Percentiles rank a stretch among this genome's conserved stretches.
Conservation (phyloP, 1,140 invertebrate species). For the Oscheius sp. region DNA sequence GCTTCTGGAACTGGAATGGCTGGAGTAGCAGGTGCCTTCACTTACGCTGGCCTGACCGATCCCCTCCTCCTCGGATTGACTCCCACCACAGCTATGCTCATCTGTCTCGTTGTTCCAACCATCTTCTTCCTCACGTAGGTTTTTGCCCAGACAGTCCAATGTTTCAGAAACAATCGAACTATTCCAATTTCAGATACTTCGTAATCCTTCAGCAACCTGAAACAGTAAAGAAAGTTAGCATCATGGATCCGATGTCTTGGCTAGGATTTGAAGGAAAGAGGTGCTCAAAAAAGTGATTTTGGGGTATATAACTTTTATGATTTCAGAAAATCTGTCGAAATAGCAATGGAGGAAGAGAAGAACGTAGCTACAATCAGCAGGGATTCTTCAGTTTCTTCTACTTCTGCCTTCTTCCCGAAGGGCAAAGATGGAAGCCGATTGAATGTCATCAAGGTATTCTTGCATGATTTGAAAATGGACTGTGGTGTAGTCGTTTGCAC, state of each 20-base stretch:
- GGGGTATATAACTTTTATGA: not conserved
- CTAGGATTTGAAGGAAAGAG: not conserved
- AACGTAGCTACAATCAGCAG: not conserved
- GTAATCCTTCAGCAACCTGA: not conserved
- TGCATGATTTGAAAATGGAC: no score
- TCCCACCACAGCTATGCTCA: conserved; percentile 39
- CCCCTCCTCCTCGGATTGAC: conserved; percentile 35
- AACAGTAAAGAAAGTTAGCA: conserved; percentile 9
- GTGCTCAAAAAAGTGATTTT: no score
- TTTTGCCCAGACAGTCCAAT: not conserved
- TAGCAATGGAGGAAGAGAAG: not conserved
- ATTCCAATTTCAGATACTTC: not conserved
- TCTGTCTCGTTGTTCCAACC: conserved; percentile 48
- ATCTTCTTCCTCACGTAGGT: conserved; percentile 48
- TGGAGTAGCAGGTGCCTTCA: conserved; percentile 52
- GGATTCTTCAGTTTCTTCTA: no score
- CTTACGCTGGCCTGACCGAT: conserved; percentile 54
- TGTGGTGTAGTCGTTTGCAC: no score
- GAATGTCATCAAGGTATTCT: not conserved
- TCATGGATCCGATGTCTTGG: conserved; percentile 9
- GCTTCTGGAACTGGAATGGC: conserved; percentile 59
- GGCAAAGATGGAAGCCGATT: not conserved
- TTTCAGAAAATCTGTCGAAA: not conserved
- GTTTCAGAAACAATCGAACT: not conserved
- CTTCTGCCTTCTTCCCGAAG: not conserved